Evolutionary conservation across 2,797 vertebrate genomes (phyloP).

Genomic region (Salarias fasciatus): DNA sequence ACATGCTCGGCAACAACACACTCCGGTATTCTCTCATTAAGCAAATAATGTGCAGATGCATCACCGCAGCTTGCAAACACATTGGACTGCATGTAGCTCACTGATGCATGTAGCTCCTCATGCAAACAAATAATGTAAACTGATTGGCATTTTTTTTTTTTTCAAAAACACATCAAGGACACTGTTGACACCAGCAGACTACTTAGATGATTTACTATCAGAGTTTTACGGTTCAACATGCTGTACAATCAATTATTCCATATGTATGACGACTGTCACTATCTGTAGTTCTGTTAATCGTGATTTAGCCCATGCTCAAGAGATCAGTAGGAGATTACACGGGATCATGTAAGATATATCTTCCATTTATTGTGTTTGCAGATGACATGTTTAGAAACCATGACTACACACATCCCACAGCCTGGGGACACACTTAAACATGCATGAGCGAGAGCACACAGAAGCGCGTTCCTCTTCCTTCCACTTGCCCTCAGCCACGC

Average conservation of each 20-base stretch:
- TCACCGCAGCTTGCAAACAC: neutral
- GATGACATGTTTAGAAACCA: conserved; percentile 14
- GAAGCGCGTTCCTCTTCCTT: conserved; percentile 34
- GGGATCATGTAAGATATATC: neutral
- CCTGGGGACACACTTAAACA: conserved; percentile 27
- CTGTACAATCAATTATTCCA: neutral
- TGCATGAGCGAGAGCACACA: conserved; percentile 1
- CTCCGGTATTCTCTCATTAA: neutral
- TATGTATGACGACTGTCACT: neutral
- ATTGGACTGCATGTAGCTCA: neutral
- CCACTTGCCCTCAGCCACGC: conserved; percentile 12
- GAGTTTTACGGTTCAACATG: neutral
- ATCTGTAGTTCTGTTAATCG: too few species aligned
- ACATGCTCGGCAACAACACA: neutral
- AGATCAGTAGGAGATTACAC: neutral
- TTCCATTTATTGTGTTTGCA: neutral
- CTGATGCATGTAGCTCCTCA: too few species aligned
- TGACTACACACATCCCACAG: conserved; percentile 25
- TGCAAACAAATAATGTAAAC: too few species aligned
- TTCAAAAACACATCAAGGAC: too few species aligned
- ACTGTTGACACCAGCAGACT: too few species aligned
- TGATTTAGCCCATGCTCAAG: neutral
- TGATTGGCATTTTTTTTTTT: too few species aligned
- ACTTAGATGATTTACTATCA: too few species aligned
- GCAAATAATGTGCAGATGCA: conserved; percentile 5